phyloP scores from a whole-genome alignment of 1,140 invertebrate species.

The Acyrthosiphon pisum region DNA sequence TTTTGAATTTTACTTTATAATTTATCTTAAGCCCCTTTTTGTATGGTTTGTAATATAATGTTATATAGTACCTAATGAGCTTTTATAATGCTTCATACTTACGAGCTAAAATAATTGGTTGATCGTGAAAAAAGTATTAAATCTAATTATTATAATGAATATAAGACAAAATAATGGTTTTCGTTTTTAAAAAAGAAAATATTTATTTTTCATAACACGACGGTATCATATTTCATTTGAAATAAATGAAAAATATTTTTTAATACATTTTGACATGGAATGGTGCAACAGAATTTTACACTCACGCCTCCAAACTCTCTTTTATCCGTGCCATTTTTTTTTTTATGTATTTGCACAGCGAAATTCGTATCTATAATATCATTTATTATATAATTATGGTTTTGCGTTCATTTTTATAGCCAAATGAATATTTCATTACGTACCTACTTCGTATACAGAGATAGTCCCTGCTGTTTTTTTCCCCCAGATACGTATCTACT shows the following conservation, averaged over 20 bases:
- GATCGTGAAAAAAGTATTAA: background rate
- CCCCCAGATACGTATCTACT: background rate
- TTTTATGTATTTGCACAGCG: background rate
- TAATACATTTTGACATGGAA: constrained; percentile 25
- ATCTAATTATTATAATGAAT: constrained; percentile 21
- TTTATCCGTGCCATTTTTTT: background rate
- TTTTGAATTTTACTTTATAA: background rate
- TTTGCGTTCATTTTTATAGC: background rate
- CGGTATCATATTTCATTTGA: background rate
- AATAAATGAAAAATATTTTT: constrained; percentile 18
- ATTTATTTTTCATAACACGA: constrained; percentile 8
- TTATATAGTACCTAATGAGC: background rate
- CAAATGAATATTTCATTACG: background rate
- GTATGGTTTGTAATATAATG: background rate
- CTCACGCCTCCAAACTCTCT: background rate
- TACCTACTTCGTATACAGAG: background rate
- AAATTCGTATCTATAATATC: background rate
- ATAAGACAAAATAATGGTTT: background rate
- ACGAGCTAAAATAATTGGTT: background rate
- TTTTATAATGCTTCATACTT: background rate
- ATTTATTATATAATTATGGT: constrained; percentile 13
- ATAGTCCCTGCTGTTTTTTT: background rate
- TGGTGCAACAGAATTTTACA: background rate
- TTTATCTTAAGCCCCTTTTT: too few species aligned
- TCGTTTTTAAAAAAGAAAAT: background rate